Evolutionary conservation across 2,888 invertebrate genomes (phyloP).

Genomic region (Drosophila ustulata): DNA sequence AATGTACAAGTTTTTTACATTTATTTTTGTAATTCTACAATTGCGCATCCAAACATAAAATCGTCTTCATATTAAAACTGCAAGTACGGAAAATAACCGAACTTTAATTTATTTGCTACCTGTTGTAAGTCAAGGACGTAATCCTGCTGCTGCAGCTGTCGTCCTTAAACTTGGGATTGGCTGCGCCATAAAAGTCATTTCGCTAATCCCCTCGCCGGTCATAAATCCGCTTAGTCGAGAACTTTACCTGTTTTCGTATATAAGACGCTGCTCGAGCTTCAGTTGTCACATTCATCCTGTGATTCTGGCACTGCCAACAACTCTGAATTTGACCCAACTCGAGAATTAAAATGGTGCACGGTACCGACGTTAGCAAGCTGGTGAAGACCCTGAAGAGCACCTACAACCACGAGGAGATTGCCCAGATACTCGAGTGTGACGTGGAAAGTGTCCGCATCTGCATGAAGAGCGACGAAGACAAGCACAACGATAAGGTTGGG

Average conservation of each 20-base stretch:
- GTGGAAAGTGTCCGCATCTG: constrained; percentile 54
- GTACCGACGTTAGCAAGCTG: constrained; percentile 28
- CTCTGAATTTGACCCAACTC: constrained; percentile 1
- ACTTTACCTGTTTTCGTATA: constrained; percentile 44
- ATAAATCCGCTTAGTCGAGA: constrained; percentile 6
- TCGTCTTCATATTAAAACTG: constrained; percentile 68
- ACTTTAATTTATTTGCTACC: background rate
- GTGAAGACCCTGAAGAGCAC: constrained; percentile 40
- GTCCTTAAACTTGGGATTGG: background rate
- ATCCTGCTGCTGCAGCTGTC: background rate
- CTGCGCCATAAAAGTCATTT: constrained; percentile 14
- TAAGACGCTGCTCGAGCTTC: constrained; percentile 6
- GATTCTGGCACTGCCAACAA: constrained; percentile 51
- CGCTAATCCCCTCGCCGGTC: constrained; percentile 36
- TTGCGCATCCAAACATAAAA: constrained; percentile 50
- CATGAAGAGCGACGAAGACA: constrained; percentile 30
- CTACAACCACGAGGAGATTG: constrained; percentile 55
- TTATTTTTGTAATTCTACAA: constrained; percentile 77
- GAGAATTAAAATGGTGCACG: constrained; percentile 35
- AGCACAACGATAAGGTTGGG: constrained; percentile 20
- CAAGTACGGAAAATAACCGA: constrained; percentile 57
- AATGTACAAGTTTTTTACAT: constrained; percentile 77
- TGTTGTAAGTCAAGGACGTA: background rate
- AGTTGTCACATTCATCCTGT: constrained; percentile 26
- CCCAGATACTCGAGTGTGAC: constrained; percentile 63